Evolutionary conservation across 1,140 invertebrate species (phyloP), one percentile per base, ranked within the genome.

Genomic region (Drosophila biarmipes): DNA sequence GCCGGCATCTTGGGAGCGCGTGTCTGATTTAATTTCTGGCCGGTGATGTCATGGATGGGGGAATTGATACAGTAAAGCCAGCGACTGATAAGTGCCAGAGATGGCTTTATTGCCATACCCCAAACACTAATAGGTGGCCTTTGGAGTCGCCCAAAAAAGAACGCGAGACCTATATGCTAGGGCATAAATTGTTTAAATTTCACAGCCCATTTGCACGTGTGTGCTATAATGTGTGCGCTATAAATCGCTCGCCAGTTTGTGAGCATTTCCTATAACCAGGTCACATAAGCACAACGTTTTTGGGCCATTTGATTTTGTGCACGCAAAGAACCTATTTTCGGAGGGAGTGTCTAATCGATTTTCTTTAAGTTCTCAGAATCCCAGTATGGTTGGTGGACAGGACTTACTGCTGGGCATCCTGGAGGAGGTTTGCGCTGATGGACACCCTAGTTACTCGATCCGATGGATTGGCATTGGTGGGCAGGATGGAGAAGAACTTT

Each of bases 11-110:
- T 59, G 14, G 71, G 54, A 71, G 54, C 62, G 52, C 74, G 48
- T 78, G 54, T 82, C 38, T 82, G 52, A 49, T 42, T 77, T 61
- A 73, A 78, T 79, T 86, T 68, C 8, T n/a, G 31, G 49, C 64
- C 53, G 82, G 51, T 86, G 81, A 86, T 86, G 81, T 86, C 81
- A 86, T 86, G 52, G 63, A 59, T 62, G 51, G 12, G 64, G 38
- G 54, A 72, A 43, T 55, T 81, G 62, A 59, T 82, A 71, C 56
- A 75, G 27, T 63, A 63, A 49, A 74, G 21, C 24, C 54, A 63
- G 27, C 68, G 27, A 21, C 8, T 31, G 29, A 14, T 37, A 48
- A 6, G 31, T 54, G 40, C 14, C 11, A 27, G 29, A 55, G 24
- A 11, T 19, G 55, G 11, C 27, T 66, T 34, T 34, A 63, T 42